Conservation (phyloP, 2,888 invertebrate genomes). For the Campoletis raptor region DNA sequence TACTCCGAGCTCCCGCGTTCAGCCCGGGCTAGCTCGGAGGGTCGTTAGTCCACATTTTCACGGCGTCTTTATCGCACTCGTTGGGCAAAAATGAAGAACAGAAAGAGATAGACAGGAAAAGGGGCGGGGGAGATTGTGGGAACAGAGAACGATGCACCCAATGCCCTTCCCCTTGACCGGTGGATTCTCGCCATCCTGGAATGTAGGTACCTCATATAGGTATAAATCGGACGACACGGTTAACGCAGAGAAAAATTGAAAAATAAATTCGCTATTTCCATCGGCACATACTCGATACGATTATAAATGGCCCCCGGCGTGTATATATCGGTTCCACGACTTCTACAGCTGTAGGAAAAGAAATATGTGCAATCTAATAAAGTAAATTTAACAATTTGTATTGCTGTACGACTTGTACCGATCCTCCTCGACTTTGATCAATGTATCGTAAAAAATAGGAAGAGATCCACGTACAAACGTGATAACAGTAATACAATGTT, state of each 20-base stretch:
- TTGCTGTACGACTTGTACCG: slow-evolving; percentile 2
- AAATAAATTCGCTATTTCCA: slow-evolving; percentile 29
- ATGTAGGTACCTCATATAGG: slow-evolving; percentile 24
- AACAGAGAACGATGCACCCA: slow-evolving; percentile 3
- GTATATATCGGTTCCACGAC: slow-evolving; percentile 1
- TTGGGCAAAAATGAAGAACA: slow-evolving; percentile 45
- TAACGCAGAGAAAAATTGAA: slow-evolving; percentile 32
- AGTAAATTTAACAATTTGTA: slow-evolving; percentile 37
- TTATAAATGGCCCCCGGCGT: background rate
- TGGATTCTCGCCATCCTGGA: slow-evolving; percentile 11
- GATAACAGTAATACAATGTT: slow-evolving; percentile 34
- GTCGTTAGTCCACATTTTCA: slow-evolving; percentile 71
- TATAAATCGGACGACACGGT: background rate
- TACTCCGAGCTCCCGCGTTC: slow-evolving; percentile 64
- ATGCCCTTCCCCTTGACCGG: slow-evolving; percentile 14
- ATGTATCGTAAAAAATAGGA: slow-evolving; percentile 42
- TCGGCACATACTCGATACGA: slow-evolving; percentile 20
- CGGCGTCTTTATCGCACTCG: slow-evolving; percentile 70
- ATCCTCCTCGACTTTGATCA: slow-evolving; percentile 39
- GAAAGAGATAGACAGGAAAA: background rate
- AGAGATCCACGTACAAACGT: slow-evolving; percentile 11
- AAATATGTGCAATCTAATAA: slow-evolving; percentile 52
- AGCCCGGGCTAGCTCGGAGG: slow-evolving; percentile 49
- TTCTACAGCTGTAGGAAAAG: slow-evolving; percentile 14
- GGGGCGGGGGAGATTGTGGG: background rate